These are phyloP conservation scores for Slavum lentiscoides DNA, from an alignment of 2,888 invertebrate genomes.

Conservation along the genomic window DNA sequence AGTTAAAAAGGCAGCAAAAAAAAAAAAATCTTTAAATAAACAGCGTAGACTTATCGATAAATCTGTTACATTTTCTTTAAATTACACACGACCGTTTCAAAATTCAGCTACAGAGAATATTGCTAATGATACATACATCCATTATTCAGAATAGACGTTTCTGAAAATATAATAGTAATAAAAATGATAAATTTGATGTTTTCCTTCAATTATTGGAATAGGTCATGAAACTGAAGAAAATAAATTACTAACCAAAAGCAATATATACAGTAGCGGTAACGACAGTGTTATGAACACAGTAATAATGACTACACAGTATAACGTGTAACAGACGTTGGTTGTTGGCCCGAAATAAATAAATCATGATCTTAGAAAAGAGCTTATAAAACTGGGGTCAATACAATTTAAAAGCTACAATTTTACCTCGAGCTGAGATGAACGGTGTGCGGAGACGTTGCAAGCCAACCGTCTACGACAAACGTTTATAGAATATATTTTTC, in stretches of 20 bases:
- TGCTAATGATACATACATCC: not conserved
- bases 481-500: not conserved
- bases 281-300: constrained; percentile 1
- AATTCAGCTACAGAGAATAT: not conserved
- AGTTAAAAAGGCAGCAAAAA: too few relatives aligned
- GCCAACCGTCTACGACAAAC: constrained; percentile 6
- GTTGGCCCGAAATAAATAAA: constrained; percentile 14
- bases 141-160: not conserved
- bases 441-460: constrained; percentile 19
- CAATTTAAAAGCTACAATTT: constrained; percentile 14
- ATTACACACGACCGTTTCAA: too few relatives aligned
- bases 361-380: constrained; percentile 4
- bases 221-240: constrained; percentile 8
- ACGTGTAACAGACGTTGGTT: constrained; percentile 24
- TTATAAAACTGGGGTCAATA: constrained; percentile 16
- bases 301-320: constrained; percentile 5
- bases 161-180: not conserved
- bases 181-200: not conserved
- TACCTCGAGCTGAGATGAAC: constrained; percentile 10
- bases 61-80: too few relatives aligned
- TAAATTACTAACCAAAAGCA: constrained; percentile 11
- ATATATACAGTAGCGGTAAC: not conserved
- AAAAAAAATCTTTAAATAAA: too few relatives aligned
- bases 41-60: too few relatives aligned
- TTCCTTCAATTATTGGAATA: constrained; percentile 2